Evolutionary conservation across 2,888 invertebrate genomes (phyloP).

Genomic region (Erpobdella octoculata): DNA sequence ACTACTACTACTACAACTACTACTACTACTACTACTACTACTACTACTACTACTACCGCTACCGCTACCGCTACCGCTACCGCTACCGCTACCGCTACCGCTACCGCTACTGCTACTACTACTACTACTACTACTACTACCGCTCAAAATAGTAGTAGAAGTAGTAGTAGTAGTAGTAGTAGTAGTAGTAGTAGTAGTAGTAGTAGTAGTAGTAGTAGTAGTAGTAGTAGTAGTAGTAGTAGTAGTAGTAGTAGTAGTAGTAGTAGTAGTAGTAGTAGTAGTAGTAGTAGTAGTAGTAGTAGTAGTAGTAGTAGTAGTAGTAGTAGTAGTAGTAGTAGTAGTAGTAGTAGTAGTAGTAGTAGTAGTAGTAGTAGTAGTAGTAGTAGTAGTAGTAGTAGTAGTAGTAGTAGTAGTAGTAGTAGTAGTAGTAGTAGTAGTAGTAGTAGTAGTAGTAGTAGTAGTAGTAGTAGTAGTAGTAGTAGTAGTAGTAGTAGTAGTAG

Average conservation of each 20-base stretch:
- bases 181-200: neutral
- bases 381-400: conserved; percentile 28
- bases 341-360: conserved; percentile 28
- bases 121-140: too few species aligned
- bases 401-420: conserved; percentile 29
- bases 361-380: conserved; percentile 28
- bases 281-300: conserved; percentile 19
- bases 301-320: conserved; percentile 28
- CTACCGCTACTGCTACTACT: too few species aligned
- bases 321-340: conserved; percentile 28
- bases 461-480: neutral
- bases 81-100: too few species aligned
- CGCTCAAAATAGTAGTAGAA: neutral
- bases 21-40: too few species aligned
- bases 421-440: conserved; percentile 28
- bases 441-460: conserved; percentile 18
- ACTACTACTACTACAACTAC: too few species aligned
- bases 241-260: conserved; percentile 28
- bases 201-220: neutral
- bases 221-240: neutral
- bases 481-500: neutral
- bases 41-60: too few species aligned
- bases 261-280: conserved; percentile 17
- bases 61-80: too few species aligned
- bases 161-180: neutral